These are phyloP conservation scores for Drosophila yakuba DNA, from an alignment of 1,140 invertebrate species.

Conservation along the genomic window DNA sequence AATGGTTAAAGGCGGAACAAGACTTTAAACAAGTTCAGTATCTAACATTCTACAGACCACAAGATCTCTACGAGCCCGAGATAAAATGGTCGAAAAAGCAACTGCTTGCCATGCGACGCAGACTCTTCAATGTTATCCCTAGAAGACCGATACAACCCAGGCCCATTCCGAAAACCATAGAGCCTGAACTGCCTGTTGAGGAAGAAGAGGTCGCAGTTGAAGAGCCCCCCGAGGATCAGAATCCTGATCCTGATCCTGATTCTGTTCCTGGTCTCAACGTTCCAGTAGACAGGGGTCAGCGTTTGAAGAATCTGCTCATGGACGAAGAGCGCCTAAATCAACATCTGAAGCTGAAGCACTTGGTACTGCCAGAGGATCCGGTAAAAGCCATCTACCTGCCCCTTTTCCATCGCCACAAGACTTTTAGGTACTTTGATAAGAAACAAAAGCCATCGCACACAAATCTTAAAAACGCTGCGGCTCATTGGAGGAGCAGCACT, in stretches of 20 bases:
- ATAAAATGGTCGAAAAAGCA: neutral
- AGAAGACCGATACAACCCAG: neutral
- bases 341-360: neutral
- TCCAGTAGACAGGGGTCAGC: neutral
- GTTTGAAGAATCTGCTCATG: neutral
- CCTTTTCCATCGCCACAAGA: too few species aligned
- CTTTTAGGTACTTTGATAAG: neutral
- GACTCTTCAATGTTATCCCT: too few species aligned
- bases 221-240: neutral
- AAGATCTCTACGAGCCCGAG: neutral
- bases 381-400: neutral
- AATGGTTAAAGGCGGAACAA: neutral
- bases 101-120: too few species aligned
- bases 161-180: neutral
- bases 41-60: neutral
- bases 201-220: too few species aligned
- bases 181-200: neutral
- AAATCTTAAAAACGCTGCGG: accelerated
- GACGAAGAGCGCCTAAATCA: neutral
- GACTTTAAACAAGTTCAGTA: neutral
- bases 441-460: neutral
- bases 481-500: too few species aligned
- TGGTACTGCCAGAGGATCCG: neutral
- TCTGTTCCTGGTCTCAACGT: too few species aligned
- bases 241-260: too few species aligned